Evolutionary conservation across 2,888 invertebrate genomes (phyloP).

Genomic region (Hesperia comma): DNA sequence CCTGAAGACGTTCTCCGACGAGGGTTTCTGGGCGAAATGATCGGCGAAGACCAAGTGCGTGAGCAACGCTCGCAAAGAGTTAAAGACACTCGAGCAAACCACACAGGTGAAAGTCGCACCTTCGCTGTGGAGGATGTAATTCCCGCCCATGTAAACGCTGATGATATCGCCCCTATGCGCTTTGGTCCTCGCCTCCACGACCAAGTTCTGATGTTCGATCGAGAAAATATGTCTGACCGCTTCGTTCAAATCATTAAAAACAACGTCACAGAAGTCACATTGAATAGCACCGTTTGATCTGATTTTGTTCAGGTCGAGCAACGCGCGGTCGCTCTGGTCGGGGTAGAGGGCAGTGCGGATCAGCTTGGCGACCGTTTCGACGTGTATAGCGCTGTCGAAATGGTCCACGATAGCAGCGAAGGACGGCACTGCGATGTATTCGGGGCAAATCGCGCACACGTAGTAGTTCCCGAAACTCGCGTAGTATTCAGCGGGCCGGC

Average conservation of each 20-base stretch:
- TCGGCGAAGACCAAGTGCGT: constrained; percentile 72
- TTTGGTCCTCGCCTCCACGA: constrained; percentile 56
- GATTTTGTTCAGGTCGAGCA: constrained; percentile 60
- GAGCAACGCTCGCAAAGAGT: constrained; percentile 68
- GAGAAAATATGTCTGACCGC: constrained; percentile 64
- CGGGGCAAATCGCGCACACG: constrained; percentile 70
- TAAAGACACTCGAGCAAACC: constrained; percentile 64
- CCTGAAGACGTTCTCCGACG: constrained; percentile 70
- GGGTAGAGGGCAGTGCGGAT: constrained; percentile 63
- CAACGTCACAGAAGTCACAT: constrained; percentile 62
- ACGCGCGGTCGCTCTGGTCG: constrained; percentile 54
- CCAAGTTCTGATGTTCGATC: constrained; percentile 62
- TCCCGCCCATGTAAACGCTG: constrained; percentile 73
- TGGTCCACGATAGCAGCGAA: constrained; percentile 75
- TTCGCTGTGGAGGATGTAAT: constrained; percentile 69
- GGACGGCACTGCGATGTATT: constrained; percentile 67
- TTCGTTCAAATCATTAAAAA: constrained; percentile 56
- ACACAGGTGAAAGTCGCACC: constrained; percentile 66
- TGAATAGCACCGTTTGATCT: constrained; percentile 49
- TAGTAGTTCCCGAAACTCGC: constrained; percentile 79
- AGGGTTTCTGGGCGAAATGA: constrained; percentile 64
- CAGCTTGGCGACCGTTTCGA: constrained; percentile 66
- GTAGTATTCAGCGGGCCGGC: constrained; percentile 73
- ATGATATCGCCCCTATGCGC: constrained; percentile 71
- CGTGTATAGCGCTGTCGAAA: constrained; percentile 66